Percentiles rank a stretch among this genome's conserved stretches.
Evolutionary conservation across 92 coral and sea anemone genomes (phyloP).

Genomic region (Diadumene lineata): DNA sequence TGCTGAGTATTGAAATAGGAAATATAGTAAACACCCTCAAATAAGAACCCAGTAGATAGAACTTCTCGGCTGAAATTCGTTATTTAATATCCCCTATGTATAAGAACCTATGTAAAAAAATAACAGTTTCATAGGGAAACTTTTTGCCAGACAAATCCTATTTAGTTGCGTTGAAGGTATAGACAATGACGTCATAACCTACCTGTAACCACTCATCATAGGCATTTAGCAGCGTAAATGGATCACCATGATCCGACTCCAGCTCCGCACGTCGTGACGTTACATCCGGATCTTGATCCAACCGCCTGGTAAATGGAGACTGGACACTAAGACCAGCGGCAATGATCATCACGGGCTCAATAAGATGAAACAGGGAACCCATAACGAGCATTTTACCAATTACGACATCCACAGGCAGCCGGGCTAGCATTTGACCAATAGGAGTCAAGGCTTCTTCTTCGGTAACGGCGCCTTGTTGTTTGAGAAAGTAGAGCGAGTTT

Average conservation of each 20-base stretch:
- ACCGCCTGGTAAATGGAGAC: slow-evolving; percentile 96
- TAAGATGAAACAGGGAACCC: slow-evolving; percentile 97
- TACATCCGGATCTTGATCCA: slow-evolving; percentile 94
- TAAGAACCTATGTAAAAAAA: too few relatives aligned
- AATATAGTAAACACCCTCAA: too few relatives aligned
- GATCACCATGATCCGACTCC: slow-evolving; percentile 99
- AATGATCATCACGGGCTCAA: slow-evolving; percentile 91
- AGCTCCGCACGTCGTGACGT: slow-evolving; percentile 79
- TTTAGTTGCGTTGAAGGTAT: too few relatives aligned
- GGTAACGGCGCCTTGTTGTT: slow-evolving; percentile 93
- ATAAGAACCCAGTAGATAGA: too few relatives aligned
- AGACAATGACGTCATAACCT: slow-evolving; percentile 22
- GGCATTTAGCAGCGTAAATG: slow-evolving; percentile 90
- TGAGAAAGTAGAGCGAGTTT: slow-evolving; percentile 82
- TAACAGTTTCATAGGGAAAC: too few relatives aligned
- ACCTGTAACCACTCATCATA: slow-evolving; percentile 97
- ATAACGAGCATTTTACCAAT: slow-evolving; percentile 96
- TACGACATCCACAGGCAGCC: slow-evolving; percentile 94
- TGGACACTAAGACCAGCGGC: slow-evolving; percentile 99
- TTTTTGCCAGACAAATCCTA: too few relatives aligned
- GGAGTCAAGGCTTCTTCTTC: slow-evolving; percentile 80
- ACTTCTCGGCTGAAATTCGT: too few relatives aligned
- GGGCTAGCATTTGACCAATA: slow-evolving; percentile 92
- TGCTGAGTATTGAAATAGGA: too few relatives aligned
- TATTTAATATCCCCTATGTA: too few relatives aligned